Evolutionary conservation across 2,888 invertebrate species (phyloP).

Genomic region (Drosophila rellima): DNA sequence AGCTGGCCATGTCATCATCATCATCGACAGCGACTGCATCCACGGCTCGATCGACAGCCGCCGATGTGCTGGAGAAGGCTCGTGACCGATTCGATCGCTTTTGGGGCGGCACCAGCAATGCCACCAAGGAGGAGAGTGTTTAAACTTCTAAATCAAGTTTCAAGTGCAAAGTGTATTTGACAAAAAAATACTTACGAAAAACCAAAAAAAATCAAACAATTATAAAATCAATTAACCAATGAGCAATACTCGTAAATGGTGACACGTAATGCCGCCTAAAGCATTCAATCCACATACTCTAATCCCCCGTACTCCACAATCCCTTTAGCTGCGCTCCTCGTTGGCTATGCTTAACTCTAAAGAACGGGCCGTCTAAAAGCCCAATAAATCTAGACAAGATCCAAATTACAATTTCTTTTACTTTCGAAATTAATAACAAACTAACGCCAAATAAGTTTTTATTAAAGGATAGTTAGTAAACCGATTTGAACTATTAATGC

Average conservation of each 20-base stretch:
- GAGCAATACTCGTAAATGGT: constrained; percentile 33
- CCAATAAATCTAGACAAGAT: constrained; percentile 4
- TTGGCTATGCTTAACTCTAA: constrained; percentile 36
- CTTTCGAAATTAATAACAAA: constrained; percentile 15
- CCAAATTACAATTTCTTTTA: background rate
- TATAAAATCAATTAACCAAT: constrained; percentile 34
- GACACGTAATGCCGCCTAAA: constrained; percentile 39
- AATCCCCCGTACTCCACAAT: background rate
- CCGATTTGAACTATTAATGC: background rate
- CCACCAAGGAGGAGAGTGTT: constrained; percentile 87
- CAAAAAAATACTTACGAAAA: constrained; percentile 21
- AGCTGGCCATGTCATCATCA: constrained; percentile 57
- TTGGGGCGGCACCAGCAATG: constrained; percentile 88
- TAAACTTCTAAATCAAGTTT: constrained; percentile 60
- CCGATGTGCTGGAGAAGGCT: constrained; percentile 92
- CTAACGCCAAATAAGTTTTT: constrained; percentile 5
- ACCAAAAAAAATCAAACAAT: constrained; percentile 13
- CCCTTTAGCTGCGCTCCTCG: constrained; percentile 27
- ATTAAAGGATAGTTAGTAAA: constrained; percentile 11
- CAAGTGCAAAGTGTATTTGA: constrained; percentile 65
- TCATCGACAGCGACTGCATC: constrained; percentile 77
- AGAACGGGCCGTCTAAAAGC: background rate
- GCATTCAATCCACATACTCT: constrained; percentile 42
- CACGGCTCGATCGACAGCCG: constrained; percentile 86
- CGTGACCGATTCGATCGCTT: constrained; percentile 94